Evolutionary conservation across 2,888 invertebrate genomes (phyloP).

Genomic region (Ophonus ardosiacus): DNA sequence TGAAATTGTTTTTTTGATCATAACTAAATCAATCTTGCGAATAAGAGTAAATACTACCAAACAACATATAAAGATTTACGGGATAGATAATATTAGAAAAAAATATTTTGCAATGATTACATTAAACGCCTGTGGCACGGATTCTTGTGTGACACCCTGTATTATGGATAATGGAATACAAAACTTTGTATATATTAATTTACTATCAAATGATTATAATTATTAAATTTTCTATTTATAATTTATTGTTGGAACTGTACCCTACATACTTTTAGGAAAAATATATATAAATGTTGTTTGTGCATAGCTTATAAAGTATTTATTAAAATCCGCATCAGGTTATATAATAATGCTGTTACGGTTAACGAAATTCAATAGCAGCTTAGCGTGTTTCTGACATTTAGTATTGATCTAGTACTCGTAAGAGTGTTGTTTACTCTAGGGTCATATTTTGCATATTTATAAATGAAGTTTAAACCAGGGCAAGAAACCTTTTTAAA

Average conservation of each 20-base stretch:
- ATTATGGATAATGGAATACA: neutral
- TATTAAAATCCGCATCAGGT: neutral
- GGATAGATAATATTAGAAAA: no score
- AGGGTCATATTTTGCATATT: neutral
- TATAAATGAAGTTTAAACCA: no score
- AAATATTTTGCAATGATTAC: no score
- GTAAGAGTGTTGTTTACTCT: neutral
- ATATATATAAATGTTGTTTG: neutral
- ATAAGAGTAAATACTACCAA: no score
- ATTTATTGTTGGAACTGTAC: neutral
- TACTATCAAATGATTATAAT: neutral
- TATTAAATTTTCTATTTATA: neutral
- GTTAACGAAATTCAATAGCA: conserved; percentile 14
- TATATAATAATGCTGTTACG: conserved; percentile 7
- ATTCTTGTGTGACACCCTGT: no score
- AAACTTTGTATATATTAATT: neutral
- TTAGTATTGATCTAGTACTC: conserved; percentile 22
- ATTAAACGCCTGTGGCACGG: no score
- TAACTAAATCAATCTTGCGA: no score
- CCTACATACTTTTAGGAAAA: neutral
- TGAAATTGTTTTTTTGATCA: no score
- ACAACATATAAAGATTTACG: no score
- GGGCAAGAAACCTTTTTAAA: no score
- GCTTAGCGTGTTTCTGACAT: conserved; percentile 30
- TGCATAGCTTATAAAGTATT: neutral